Evolutionary conservation across 2,113 vertebrate species (phyloP).

Genomic region (Zeus faber): DNA sequence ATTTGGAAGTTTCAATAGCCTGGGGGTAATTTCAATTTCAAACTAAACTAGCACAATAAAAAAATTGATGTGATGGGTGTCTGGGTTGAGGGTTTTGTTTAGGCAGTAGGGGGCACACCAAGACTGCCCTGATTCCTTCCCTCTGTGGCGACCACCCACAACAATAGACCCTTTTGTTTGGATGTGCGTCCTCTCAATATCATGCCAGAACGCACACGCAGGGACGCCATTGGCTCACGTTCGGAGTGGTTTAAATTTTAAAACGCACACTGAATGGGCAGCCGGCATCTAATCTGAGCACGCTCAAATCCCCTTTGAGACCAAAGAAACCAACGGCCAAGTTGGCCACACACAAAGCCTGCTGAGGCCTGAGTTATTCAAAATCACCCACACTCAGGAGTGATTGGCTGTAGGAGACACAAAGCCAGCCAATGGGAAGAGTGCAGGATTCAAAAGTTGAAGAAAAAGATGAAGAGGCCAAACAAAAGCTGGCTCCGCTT

Average conservation of each 20-base stretch:
- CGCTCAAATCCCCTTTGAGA: conserved; percentile 38
- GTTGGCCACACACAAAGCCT: conserved; percentile 40
- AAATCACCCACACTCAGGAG: conserved; percentile 30
- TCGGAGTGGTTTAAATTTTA: conserved; percentile 58
- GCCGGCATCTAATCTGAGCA: conserved; percentile 29
- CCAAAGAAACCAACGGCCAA: conserved; percentile 39
- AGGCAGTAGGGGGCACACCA: conserved; percentile 61
- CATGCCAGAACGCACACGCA: conserved; percentile 16
- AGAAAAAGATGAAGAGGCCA: conserved; percentile 20
- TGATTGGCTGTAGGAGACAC: conserved; percentile 41
- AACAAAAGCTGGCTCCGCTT: conserved; percentile 20
- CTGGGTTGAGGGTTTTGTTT: not conserved
- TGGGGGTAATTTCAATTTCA: no score
- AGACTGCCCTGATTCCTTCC: conserved; percentile 25
- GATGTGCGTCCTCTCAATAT: conserved; percentile 26
- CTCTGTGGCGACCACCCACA: conserved; percentile 1
- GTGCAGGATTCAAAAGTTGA: conserved; percentile 37
- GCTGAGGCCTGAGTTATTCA: conserved; percentile 36
- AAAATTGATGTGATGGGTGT: no score
- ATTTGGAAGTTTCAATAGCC: no score
- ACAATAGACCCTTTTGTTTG: conserved; percentile 22
- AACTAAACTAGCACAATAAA: no score
- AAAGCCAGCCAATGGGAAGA: conserved; percentile 37
- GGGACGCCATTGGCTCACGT: conserved; percentile 24
- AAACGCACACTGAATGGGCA: conserved; percentile 49